Evolutionary conservation across 2,797 vertebrate genomes (phyloP).

Genomic region (Okamejei kenojei): DNA sequence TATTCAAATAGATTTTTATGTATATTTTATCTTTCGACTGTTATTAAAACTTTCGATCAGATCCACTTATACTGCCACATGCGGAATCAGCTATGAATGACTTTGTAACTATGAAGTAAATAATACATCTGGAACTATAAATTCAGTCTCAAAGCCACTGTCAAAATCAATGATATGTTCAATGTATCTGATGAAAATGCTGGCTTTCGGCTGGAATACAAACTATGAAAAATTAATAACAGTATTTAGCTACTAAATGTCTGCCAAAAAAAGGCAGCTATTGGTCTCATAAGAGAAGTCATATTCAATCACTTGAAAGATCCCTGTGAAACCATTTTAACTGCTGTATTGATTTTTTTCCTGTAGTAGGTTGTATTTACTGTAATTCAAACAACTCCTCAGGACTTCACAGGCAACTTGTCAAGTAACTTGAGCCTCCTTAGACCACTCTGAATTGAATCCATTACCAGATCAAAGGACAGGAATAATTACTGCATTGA

Average conservation of each 20-base stretch:
- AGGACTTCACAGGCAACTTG: slow-evolving; percentile 64
- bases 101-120: slow-evolving; percentile 32
- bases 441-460: slow-evolving; percentile 52
- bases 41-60: slow-evolving; percentile 37
- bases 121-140: slow-evolving; percentile 33
- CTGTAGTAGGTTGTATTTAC: slow-evolving; percentile 58
- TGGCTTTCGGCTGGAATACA: slow-evolving; percentile 11
- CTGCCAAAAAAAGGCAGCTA: slow-evolving; percentile 41
- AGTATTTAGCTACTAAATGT: slow-evolving; percentile 48
- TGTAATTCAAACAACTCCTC: slow-evolving; percentile 63
- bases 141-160: slow-evolving; percentile 22
- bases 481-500: slow-evolving; percentile 55
- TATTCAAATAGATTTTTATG: slow-evolving; percentile 10
- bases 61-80: slow-evolving; percentile 8
- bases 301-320: slow-evolving; percentile 58
- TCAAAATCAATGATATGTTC: slow-evolving; percentile 29
- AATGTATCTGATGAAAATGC: slow-evolving; percentile 26
- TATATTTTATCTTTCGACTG: slow-evolving; percentile 27
- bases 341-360: slow-evolving; percentile 66
- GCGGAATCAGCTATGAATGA: slow-evolving; percentile 27
- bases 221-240: slow-evolving; percentile 44
- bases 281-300: slow-evolving; percentile 51
- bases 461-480: slow-evolving; percentile 52
- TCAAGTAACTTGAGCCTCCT: slow-evolving; percentile 55
- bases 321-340: slow-evolving; percentile 63